Percentiles rank a stretch among this genome's conserved stretches.
phyloP scores from a whole-genome alignment of 2,797 vertebrate species.

The Melopsittacus undulatus region DNA sequence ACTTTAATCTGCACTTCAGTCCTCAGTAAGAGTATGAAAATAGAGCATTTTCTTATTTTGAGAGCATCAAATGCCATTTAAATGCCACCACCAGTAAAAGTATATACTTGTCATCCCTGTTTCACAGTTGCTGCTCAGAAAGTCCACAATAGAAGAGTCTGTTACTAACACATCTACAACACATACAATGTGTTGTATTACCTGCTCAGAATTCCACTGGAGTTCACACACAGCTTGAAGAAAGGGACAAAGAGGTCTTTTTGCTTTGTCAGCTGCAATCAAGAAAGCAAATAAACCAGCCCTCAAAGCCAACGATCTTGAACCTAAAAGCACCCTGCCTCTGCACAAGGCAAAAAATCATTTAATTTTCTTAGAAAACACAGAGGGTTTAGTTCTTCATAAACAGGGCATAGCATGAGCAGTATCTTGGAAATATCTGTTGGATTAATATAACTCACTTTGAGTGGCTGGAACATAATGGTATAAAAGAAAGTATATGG shows the following conservation, averaged over 20 bases:
- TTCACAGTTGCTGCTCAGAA: background rate
- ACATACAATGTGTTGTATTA: conserved; percentile 26
- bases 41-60: conserved; percentile 24
- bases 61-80: background rate
- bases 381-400: background rate
- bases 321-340: background rate
- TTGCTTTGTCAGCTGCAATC: conserved; percentile 22
- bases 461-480: background rate
- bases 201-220: conserved; percentile 25
- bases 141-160: conserved; percentile 4
- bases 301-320: background rate
- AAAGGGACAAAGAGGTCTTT: conserved; percentile 35
- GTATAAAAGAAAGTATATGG: background rate
- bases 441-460: background rate
- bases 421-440: background rate
- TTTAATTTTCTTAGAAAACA: conserved; percentile 12
- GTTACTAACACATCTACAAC: conserved; percentile 51
- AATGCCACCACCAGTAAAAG: background rate
- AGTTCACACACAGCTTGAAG: background rate
- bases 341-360: background rate
- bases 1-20: conserved; percentile 33
- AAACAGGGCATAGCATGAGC: background rate
- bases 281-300: background rate
- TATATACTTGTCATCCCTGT: background rate
- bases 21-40: conserved; percentile 1